These are phyloP conservation scores for Calliopsis andreniformis DNA, from an alignment of 1,140 invertebrate genomes.

Conservation along the genomic window DNA sequence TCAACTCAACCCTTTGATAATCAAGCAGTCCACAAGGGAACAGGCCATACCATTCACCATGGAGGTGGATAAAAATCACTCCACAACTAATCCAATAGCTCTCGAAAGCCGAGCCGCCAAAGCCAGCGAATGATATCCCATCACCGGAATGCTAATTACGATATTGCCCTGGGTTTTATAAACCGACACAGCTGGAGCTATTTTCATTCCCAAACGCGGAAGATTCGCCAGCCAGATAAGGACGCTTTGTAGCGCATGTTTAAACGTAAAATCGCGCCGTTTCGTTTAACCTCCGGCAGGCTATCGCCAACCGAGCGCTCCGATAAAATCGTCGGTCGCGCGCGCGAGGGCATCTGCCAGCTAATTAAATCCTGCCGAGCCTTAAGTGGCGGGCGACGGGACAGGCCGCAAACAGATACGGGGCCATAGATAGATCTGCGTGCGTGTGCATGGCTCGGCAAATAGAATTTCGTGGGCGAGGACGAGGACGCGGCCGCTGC, in stretches of 20 bases:
- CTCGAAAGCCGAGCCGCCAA: neutral
- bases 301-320: neutral
- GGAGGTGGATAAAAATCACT: conserved; percentile 18
- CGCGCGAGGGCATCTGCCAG: neutral
- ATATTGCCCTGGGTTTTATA: conserved; percentile 4
- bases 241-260: neutral
- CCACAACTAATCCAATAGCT: neutral
- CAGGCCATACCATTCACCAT: too few relatives aligned
- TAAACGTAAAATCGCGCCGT: conserved; percentile 11
- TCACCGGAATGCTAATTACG: conserved; percentile 19
- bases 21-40: too few relatives aligned
- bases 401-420: conserved; percentile 64
- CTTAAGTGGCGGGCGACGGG: conserved; percentile 44
- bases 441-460: conserved; percentile 49
- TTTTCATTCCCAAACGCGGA: neutral
- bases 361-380: conserved; percentile 60
- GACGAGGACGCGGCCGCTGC: conserved; percentile 39
- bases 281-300: neutral
- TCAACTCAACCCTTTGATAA: too few relatives aligned
- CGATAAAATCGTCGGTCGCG: conserved; percentile 28
- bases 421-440: neutral
- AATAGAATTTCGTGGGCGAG: conserved; percentile 71
- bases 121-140: conserved; percentile 12
- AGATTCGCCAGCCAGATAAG: conserved; percentile 7
- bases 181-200: neutral